Evolutionary conservation across 2,113 vertebrate species (phyloP).

Genomic region (Megaceryle maxima): DNA sequence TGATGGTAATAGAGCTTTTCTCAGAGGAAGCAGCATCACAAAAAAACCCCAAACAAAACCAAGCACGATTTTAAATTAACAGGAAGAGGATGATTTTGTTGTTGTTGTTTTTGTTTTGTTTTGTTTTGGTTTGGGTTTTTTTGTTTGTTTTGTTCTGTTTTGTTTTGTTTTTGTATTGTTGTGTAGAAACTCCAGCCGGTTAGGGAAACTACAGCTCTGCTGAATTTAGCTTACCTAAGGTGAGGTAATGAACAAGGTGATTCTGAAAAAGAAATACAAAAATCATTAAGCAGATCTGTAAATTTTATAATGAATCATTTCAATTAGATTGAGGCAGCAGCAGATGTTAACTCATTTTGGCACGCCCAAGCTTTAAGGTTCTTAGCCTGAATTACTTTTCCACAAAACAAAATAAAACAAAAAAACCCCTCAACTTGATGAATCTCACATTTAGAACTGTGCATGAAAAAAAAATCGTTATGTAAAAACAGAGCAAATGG

Average conservation of each 20-base stretch:
- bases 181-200: neutral
- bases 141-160: too few species aligned
- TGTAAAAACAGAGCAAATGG: slow-evolving; percentile 57
- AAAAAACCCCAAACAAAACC: neutral
- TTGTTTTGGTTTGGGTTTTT: too few species aligned
- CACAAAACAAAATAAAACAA: too few species aligned
- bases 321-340: slow-evolving; percentile 74
- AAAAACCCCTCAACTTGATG: neutral
- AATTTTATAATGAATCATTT: slow-evolving; percentile 78
- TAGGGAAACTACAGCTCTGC: neutral
- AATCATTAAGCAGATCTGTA: slow-evolving; percentile 76
- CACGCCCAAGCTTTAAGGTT: slow-evolving; percentile 52
- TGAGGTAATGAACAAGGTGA: slow-evolving; percentile 59
- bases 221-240: slow-evolving; percentile 29
- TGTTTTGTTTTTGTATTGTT: neutral
- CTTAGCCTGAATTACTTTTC: slow-evolving; percentile 13
- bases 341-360: slow-evolving; percentile 72
- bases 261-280: slow-evolving; percentile 72
- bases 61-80: neutral
- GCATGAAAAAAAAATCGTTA: slow-evolving; percentile 1
- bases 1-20: slow-evolving; percentile 31
- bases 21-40: neutral
- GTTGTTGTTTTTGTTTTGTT: too few species aligned
- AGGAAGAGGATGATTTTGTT: too few species aligned
- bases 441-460: slow-evolving; percentile 38